Evolutionary conservation across 2,113 vertebrate species (phyloP), one percentile per base, ranked within the genome.

Genomic region (Pseudopodoces humilis): DNA sequence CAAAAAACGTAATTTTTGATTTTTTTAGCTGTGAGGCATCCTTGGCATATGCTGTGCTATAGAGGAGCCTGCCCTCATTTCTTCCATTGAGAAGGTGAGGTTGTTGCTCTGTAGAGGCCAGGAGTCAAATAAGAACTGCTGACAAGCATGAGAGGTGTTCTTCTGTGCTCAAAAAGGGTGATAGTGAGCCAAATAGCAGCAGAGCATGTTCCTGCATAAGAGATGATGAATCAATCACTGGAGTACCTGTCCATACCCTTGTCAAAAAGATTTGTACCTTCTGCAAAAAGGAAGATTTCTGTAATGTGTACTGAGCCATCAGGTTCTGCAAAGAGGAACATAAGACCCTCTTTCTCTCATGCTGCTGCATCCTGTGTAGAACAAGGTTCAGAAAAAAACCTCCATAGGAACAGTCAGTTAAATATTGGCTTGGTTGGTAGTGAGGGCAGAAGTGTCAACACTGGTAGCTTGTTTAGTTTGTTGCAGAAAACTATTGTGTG

Each of bases 151-250:
- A 67, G 12, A 77, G 7, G 7, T 27, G 20, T 50, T 82, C 55
- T 86, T 37, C 33, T 2, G 0, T 21, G 50, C 14, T 75, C 15
- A 41, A 50, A 44, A 65, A 50, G 15, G 7, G 21, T 81, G 8
- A 5, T 10, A 63, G 55, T 23, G 13, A 37, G 43, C 15, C 0
- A 1, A 90, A 56, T 13, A 59, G 10, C 10, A 86, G 67, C 30
- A 47, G 24, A 64, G 3, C 8, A 9, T 9, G 7, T n/a, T 58
- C 21, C 65, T 71, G 30, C 22, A 19, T 64, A 68, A 35, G 3
- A 63, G 17, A 25, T 41, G 35, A 74, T 0, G 0, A 67, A 62
- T 70, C 39, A 69, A 1, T 20, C 62, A 30, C 7, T 30, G 58
- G 10, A 2, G 28, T 87, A 69, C 13, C 5, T 24, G 28, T 11